A percentile compares a stretch with the other conserved stretches of the same genome.
phyloP scores from a whole-genome alignment of 1,140 invertebrate species.

The Caenorhabditis elegans region DNA sequence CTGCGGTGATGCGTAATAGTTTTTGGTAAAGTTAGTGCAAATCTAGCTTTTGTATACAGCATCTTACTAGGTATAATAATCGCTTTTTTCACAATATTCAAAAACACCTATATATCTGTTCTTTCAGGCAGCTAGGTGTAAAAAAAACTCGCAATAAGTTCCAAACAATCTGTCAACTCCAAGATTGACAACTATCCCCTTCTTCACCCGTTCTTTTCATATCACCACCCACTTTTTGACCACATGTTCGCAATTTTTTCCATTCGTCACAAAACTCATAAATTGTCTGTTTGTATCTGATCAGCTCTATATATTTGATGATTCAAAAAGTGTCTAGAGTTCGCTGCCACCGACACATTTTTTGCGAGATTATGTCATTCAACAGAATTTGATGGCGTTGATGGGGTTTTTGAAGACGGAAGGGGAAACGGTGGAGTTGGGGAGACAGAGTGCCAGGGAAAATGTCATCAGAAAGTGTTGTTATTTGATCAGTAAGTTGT shows the following conservation, averaged over 20 bases:
- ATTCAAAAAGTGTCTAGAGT: too few relatives aligned
- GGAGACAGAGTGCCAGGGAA: background rate
- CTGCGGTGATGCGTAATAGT: too few relatives aligned
- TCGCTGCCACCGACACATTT: too few relatives aligned
- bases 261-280: background rate
- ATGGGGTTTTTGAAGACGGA: background rate
- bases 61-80: too few relatives aligned
- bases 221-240: background rate
- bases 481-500: background rate
- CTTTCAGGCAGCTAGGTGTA: background rate
- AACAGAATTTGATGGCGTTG: background rate
- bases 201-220: background rate
- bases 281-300: too few relatives aligned
- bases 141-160: constrained; percentile 9
- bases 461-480: constrained; percentile 1
- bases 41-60: too few relatives aligned
- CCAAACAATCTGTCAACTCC: background rate
- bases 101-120: background rate
- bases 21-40: too few relatives aligned
- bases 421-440: background rate
- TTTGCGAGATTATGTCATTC: background rate
- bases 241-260: background rate
- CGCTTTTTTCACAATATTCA: too few relatives aligned
- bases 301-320: too few relatives aligned
- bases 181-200: background rate